These are phyloP conservation scores for Sinelater perroti DNA, from an alignment of 2,888 invertebrate genomes.

Conservation along the genomic window DNA sequence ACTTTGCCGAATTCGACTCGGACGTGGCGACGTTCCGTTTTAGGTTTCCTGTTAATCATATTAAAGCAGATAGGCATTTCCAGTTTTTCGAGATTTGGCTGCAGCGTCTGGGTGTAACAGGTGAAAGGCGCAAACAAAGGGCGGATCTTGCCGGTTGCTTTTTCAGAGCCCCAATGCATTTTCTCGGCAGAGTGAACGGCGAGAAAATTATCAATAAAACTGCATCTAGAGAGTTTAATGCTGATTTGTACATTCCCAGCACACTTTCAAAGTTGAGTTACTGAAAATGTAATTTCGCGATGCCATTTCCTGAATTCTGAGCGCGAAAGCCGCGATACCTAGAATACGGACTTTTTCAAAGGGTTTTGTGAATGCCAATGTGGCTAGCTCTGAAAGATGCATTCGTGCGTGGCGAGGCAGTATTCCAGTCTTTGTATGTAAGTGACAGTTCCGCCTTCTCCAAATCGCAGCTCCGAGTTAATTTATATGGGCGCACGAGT, in stretches of 20 bases:
- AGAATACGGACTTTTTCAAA: slow-evolving; percentile 48
- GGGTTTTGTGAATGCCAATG: slow-evolving; percentile 49
- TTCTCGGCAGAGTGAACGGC: too few species aligned
- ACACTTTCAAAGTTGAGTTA: slow-evolving; percentile 54
- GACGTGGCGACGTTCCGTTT: slow-evolving; percentile 15
- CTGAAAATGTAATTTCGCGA: slow-evolving; percentile 55
- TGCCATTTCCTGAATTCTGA: slow-evolving; percentile 54
- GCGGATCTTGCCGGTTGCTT: too few species aligned
- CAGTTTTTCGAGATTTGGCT: slow-evolving; percentile 2
- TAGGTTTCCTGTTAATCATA: slow-evolving; percentile 9
- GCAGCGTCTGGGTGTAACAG: too few species aligned
- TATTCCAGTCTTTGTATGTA: too few species aligned
- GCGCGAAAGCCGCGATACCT: slow-evolving; percentile 49
- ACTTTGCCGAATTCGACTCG: slow-evolving; percentile 26
- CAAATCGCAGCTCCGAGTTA: too few species aligned
- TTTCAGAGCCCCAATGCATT: too few species aligned
- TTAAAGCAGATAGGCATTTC: slow-evolving; percentile 5
- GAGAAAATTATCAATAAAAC: too few species aligned
- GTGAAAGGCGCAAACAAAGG: too few species aligned
- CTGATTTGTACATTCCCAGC: slow-evolving; percentile 48
- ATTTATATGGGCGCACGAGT: too few species aligned
- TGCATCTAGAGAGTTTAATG: slow-evolving; percentile 16
- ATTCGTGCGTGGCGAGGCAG: slow-evolving; percentile 49
- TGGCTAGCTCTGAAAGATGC: slow-evolving; percentile 48
- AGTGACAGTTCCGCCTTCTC: too few species aligned